Percentiles rank a stretch among this genome's conserved stretches.
These are phyloP conservation scores for Sinella curviseta DNA, from an alignment of 1,140 invertebrate genomes.

Conservation along the genomic window DNA sequence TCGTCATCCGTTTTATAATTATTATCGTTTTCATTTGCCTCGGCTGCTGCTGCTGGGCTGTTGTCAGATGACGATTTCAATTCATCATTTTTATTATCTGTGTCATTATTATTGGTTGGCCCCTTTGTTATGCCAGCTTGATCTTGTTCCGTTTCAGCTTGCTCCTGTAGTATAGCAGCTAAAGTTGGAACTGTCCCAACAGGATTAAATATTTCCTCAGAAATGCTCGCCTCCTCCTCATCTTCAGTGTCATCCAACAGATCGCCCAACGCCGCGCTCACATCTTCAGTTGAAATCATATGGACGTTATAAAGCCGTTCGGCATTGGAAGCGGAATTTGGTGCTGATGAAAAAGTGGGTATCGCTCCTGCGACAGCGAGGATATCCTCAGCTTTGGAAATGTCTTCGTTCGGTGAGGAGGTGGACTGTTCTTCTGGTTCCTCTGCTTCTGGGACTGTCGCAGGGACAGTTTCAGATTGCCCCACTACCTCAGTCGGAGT, in stretches of 20 bases:
- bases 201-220: neutral
- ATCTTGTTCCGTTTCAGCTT: no score
- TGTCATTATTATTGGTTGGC: neutral
- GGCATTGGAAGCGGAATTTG: neutral
- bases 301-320: neutral
- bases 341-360: neutral
- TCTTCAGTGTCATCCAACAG: neutral
- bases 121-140: neutral
- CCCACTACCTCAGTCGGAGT: neutral
- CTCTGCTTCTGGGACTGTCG: neutral
- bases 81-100: conserved; percentile 19
- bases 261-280: neutral
- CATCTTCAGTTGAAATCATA: neutral
- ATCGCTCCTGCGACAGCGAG: neutral
- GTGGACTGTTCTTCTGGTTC: neutral
- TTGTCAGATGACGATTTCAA: neutral
- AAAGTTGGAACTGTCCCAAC: neutral
- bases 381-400: neutral
- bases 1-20: neutral
- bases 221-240: neutral
- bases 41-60: neutral
- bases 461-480: neutral
- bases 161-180: neutral
- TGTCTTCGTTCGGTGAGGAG: neutral
- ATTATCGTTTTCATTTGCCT: neutral